Conservation (phyloP, 1,140 invertebrate species). For the Lineus longissimus region DNA sequence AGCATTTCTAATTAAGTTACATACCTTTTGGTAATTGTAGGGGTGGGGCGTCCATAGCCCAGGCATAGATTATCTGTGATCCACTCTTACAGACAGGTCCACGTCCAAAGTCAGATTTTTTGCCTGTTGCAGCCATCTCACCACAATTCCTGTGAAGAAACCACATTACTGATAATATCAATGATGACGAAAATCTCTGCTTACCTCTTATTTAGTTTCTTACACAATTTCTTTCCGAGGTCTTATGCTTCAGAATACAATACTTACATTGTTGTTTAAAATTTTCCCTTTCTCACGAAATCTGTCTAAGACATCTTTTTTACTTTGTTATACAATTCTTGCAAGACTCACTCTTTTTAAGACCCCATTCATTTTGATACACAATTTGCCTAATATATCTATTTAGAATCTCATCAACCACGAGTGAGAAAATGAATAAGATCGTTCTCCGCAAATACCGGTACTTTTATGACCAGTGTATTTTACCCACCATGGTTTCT, state of each 20-base stretch:
- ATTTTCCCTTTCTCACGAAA: neutral
- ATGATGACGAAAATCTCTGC: neutral
- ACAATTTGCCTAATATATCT: no score
- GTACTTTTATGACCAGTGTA: neutral
- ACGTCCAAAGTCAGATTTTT: constrained; percentile 1
- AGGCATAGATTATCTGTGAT: constrained; percentile 82
- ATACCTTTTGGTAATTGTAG: constrained; percentile 74
- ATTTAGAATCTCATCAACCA: no score
- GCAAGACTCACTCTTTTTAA: no score
- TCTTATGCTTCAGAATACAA: neutral
- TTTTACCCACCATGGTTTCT: constrained; percentile 71
- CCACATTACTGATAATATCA: neutral
- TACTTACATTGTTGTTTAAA: neutral
- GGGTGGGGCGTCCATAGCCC: constrained; percentile 89
- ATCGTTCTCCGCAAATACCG: no score
- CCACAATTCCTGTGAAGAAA: constrained; percentile 48
- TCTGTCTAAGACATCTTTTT: neutral
- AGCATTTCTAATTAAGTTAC: neutral
- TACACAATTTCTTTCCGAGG: neutral
- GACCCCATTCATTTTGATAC: no score
- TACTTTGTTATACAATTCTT: neutral
- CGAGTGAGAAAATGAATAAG: no score
- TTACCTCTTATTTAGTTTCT: neutral
- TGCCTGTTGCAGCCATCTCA: constrained; percentile 37
- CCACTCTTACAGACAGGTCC: constrained; percentile 34